Base-by-base conservation (phyloP, 1,140 invertebrate species). In the Drusus annulatus region DNA sequence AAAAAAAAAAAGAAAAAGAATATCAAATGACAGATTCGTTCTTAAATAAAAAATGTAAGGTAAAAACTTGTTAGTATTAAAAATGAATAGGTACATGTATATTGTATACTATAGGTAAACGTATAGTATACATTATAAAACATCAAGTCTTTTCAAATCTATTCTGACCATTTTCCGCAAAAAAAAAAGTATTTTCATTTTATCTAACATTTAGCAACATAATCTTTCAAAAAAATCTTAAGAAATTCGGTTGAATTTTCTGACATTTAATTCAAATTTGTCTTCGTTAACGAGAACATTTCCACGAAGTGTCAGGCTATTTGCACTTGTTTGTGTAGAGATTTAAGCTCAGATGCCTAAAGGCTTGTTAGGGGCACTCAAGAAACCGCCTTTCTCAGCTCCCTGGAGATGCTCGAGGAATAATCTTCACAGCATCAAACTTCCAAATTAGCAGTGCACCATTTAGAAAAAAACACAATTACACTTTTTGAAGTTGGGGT, bases 321-420 rank as follows among this genome's bases (percentile, higher is more conserved):
- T 65, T 65, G 62, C 16, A 16, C 62, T 28, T 65, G 21, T 65
- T 65, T 65, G 23, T 65, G 25, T 28, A 65, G 28, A 65, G 62
- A 65, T 65, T 65, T 25, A 65, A 31, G 62, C 62, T 28, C 15
- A 65, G 10, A 31, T 65, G 60, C 60, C 23, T 63, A 13, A 25
- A 65, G 62, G 62, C 62, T 65, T 65, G 62, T 65, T 65, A 65
- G 21, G 21, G 23, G 25, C 28, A 65, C 62, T 65, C 21, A 65
- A 65, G 62, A 63, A 63, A 63, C 60, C 60, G 23, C 62, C 62
- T 25, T 65, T 65, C 23, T 65, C 62, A 28, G 25, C 62, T 65
- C 62, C 25, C 62, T 3, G 16, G 62, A 16, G 62, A 65, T 45
- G 36, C 36, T 45, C 10, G 36, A 10, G 8, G 36, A 45, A 19